Evolutionary conservation across 2,797 vertebrate species (phyloP), one percentile per base, ranked within the genome.

Genomic region (Oreochromis mossambicus): DNA sequence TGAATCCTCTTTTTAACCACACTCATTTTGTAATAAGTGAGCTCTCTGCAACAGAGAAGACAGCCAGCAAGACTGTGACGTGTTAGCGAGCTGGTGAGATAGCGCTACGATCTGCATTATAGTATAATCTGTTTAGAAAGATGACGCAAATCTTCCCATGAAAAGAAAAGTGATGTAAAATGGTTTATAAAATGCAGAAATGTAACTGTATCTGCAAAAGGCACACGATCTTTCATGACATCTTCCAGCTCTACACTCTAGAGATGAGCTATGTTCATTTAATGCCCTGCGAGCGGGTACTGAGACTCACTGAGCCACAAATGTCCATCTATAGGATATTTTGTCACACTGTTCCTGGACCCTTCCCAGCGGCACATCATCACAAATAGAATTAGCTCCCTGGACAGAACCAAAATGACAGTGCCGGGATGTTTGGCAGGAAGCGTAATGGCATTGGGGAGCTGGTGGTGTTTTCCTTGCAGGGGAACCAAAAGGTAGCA

Each of bases 301-400:
- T 32, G 36, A 83, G 83, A 58, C 83, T 38, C 5, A 87, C 81
- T 82, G 82, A 82, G 86, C 54, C 76, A 81, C 81, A 87, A 81
- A 87, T 85, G 82, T 87, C 61, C 48, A 68, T 68, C 78, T 77
- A 43, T 78, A 82, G 55, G 68, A 90, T 83, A 83, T 83, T 85
- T 80, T 86, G 83, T 85, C 89, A 24, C 70, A 50, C 82, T 63
- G 83, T 80, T 83, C 82, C 63, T 66, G 61, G 79, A 77, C 32
- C 46, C 9, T 34, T 51, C 81, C 34, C 66, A 41, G 61, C 63
- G 21, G 83, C 85, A 83, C 92, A 83, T 84, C 87, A 94, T 93
- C 86, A 81, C 86, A 93, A 91, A 94, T 86, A 91, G 88, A 91
- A 94, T 92, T 92, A 93, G 84, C 79, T 89, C 82, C 92, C 92